These are phyloP conservation scores for Melanostoma mellinum DNA, from an alignment of 2,888 invertebrate genomes.

Conservation along the genomic window DNA sequence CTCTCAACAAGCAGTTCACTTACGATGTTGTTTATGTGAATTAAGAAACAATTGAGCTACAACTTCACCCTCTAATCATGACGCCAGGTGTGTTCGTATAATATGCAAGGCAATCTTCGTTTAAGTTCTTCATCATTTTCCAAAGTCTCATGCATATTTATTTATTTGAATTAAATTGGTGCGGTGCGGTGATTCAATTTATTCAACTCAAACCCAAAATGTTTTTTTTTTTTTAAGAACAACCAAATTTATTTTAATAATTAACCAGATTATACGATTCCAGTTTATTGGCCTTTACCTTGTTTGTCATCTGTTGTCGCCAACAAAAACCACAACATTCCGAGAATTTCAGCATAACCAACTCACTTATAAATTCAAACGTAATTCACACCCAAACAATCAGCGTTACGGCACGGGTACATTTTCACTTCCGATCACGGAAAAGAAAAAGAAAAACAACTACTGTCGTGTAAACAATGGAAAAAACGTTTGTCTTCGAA, in stretches of 20 bases:
- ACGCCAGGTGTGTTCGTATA: too few relatives aligned
- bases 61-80: too few relatives aligned
- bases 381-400: slow-evolving; percentile 30
- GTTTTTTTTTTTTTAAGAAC: neutral
- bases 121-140: too few relatives aligned
- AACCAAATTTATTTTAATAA: neutral
- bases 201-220: slow-evolving; percentile 1
- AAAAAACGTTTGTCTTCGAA: neutral
- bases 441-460: neutral
- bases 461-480: slow-evolving; percentile 19
- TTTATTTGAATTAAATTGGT: too few relatives aligned
- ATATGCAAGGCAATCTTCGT: too few relatives aligned
- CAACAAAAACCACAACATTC: slow-evolving; percentile 31
- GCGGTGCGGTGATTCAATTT: neutral
- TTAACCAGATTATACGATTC: slow-evolving; percentile 15
- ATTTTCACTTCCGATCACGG: slow-evolving; percentile 38
- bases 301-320: neutral
- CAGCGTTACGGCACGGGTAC: neutral
- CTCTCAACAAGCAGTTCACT: too few relatives aligned
- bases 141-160: too few relatives aligned
- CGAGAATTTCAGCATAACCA: slow-evolving; percentile 12
- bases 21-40: too few relatives aligned
- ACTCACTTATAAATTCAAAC: slow-evolving; percentile 17
- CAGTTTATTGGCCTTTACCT: slow-evolving; percentile 30
- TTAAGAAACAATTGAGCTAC: too few relatives aligned